Base-by-base conservation (phyloP, 1,140 invertebrate genomes). In the Helicoverpa armigera region DNA sequence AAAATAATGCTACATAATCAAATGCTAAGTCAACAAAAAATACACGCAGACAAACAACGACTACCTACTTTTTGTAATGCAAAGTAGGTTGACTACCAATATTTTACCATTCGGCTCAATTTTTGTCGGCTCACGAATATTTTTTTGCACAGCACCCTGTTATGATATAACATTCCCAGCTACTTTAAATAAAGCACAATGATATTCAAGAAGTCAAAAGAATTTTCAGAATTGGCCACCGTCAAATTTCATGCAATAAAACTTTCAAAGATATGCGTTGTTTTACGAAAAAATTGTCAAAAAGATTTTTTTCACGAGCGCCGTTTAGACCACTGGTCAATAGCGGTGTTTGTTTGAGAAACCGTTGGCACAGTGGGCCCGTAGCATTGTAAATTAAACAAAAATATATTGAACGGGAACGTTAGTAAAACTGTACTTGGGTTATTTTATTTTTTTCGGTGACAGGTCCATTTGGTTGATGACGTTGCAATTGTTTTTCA, bases 381-480 rank as follows among this genome's bases (percentile, higher is more conserved):
- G 86, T 83, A 90, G 85, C 50, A 65, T 65, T 31, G 58, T 60
- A 93, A 93, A 93, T 92, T 86, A 87, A 58, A 87, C 84, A 87
- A 86, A 87, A 88, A 81, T 80, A 90, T 87, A 89, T 88, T 83
- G 79, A 89, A 92, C 93, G 92, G 93, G 82, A 94, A 79, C 83
- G 74, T 93, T 93, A 92, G 92, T 94, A 85, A 88, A 92, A 92
- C 89, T 89, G 91, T 91, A 87, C 79, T 83, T 82, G n/a, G 67
- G 76, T 83, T 50, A 43, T 43, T 82, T 86, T n/a, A n/a, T n/a
- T 91, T 93, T 93, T 90, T 90, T 86, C 79, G 31, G 60, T 65
- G 67, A 70, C 83, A 79, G 61, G 56, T 65, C 82, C 29, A 43
- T 67, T 54, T 16, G 56, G 73, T 77, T 83, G 80, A 87, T 87